Evolutionary conservation across 2,113 vertebrate species (phyloP), one percentile per base, ranked within the genome.

Genomic region (Tenebrosternarchus preto): DNA sequence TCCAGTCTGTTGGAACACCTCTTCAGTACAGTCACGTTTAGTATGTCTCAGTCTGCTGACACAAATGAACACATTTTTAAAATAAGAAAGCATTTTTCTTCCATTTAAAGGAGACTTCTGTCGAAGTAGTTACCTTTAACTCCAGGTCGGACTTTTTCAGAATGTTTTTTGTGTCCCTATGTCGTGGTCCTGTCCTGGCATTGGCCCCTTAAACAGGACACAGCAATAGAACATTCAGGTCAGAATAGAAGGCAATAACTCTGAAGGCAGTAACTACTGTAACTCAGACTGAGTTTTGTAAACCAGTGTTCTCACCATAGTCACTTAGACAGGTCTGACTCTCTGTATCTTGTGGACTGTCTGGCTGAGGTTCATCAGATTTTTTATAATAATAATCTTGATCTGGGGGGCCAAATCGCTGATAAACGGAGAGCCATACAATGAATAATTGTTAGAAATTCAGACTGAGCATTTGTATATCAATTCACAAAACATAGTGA

Each of bases 311-410:
- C 64, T 68, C 31, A 68, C 64, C 31, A 55, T 9, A 57, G 33
- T 74, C 20, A 24, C 56, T 50, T 29, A 39, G 61, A 29, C 11
- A 33, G 8, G 43, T 24, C 25, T 55, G 12, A 4, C 27, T 24
- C 33, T 86, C 82, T n/a, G 43, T 39, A 20, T 88, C 78, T 39
- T 81, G 80, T 8, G 66, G 78, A 68, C 90, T 85, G 59, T 93
- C 93, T 66, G 86, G 79, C 73, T 92, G 92, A 50, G 46, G 79
- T 11, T 92, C 91, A 66, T 94, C 93, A 72, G 84, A 86, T 80
- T 93, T 94, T 86, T 94, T 94, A 50, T 93, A 93, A 78, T 91
- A 94, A 75, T 93, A 94, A 1, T 90, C 82, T 69, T 92, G 81
- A 82, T 93, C 85, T 46, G 90, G 80, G 4, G 93, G 93, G 0